These are phyloP conservation scores for Corythoichthys haematopterus DNA, from an alignment of 2,113 vertebrate species.

Conservation along the genomic window DNA sequence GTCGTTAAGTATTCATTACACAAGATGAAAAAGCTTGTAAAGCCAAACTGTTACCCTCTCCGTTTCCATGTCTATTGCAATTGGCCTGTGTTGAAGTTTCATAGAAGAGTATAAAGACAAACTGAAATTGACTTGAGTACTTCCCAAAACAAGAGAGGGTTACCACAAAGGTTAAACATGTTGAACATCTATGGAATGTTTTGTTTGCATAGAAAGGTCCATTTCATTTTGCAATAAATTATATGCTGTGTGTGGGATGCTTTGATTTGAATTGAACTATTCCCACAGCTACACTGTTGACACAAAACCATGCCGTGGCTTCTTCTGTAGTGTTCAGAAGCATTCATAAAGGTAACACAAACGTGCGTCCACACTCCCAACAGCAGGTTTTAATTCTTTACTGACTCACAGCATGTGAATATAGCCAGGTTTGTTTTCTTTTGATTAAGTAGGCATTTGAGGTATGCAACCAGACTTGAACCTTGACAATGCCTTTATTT, in stretches of 20 bases:
- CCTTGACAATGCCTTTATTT: constrained; percentile 54
- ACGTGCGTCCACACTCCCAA: constrained; percentile 38
- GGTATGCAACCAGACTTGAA: constrained; percentile 52
- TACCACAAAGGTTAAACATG: not conserved
- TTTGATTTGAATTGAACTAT: no score
- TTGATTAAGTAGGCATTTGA: constrained; percentile 73
- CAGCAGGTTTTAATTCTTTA: constrained; percentile 66
- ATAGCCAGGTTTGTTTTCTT: constrained; percentile 70
- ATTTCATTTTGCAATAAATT: not conserved
- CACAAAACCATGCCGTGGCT: constrained; percentile 35
- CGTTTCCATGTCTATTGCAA: no score
- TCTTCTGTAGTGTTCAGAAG: constrained; percentile 51
- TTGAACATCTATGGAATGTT: not conserved
- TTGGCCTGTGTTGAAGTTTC: no score
- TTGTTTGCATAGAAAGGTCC: not conserved
- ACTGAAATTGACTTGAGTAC: no score
- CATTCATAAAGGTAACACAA: constrained; percentile 35
- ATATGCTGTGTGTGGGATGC: no score
- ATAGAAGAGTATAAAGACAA: no score
- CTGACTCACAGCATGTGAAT: constrained; percentile 55
- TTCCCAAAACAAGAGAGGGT: no score
- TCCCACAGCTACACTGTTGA: not conserved
- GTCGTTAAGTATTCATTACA: no score
- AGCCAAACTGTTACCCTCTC: no score
- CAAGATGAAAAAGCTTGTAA: no score